Conservation (phyloP, 2,888 invertebrate species). For the Macropis europaea region DNA sequence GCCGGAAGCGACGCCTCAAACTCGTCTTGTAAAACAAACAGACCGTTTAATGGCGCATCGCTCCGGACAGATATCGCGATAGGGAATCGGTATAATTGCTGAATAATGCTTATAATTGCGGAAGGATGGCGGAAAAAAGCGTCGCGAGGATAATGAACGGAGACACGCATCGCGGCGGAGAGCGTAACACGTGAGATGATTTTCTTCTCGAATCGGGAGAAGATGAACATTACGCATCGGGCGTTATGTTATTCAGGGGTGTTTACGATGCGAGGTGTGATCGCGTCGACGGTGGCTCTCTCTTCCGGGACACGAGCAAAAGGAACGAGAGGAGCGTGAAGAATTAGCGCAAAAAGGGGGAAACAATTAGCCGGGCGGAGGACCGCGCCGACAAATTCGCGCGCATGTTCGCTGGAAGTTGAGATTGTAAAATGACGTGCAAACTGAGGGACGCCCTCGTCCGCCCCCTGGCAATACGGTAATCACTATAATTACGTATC, state of each 20-base stretch:
- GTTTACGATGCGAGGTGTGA: background rate
- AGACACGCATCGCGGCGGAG: background rate
- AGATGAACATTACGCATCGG: no score
- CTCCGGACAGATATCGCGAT: slow-evolving; percentile 9
- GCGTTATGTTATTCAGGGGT: no score
- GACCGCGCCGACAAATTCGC: slow-evolving; percentile 73
- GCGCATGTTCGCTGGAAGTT: slow-evolving; percentile 74
- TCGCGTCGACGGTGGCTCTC: background rate
- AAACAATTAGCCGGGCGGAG: slow-evolving; percentile 66
- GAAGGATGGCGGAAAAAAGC: slow-evolving; percentile 38
- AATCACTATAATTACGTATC: slow-evolving; percentile 80
- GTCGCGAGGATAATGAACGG: slow-evolving; percentile 1
- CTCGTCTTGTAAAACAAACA: slow-evolving; percentile 9
- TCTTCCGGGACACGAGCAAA: slow-evolving; percentile 43
- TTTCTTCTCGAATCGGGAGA: no score
- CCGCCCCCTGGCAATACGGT: slow-evolving; percentile 79
- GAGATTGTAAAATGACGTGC: slow-evolving; percentile 80
- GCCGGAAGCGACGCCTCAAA: background rate
- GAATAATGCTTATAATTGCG: slow-evolving; percentile 70
- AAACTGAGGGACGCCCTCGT: slow-evolving; percentile 79
- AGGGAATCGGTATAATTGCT: slow-evolving; percentile 62
- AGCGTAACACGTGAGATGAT: background rate
- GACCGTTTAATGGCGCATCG: background rate
- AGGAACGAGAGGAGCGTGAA: slow-evolving; percentile 43
- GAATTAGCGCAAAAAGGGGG: slow-evolving; percentile 57